Percentiles rank a stretch among this genome's conserved stretches.
phyloP scores from a whole-genome alignment of 1,140 invertebrate genomes.

The Drosophila kikkawai region DNA sequence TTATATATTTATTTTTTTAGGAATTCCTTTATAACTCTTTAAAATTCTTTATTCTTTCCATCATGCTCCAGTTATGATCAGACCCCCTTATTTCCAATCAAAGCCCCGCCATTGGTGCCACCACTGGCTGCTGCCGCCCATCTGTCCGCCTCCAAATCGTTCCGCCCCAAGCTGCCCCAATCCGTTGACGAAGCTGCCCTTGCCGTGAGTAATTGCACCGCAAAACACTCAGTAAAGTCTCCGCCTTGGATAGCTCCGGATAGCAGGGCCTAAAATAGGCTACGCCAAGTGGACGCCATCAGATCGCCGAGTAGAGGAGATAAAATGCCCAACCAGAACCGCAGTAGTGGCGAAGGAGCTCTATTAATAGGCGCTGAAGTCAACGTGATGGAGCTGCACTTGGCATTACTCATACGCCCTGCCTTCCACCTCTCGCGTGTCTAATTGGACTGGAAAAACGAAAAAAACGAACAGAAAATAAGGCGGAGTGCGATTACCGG shows the following conservation, averaged over 20 bases:
- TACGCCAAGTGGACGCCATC: slow-evolving; percentile 26
- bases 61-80: neutral
- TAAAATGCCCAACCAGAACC: slow-evolving; percentile 10
- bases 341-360: slow-evolving; percentile 36
- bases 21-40: neutral
- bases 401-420: slow-evolving; percentile 79
- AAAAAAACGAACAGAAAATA: slow-evolving; percentile 7
- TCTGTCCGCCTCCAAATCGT: slow-evolving; percentile 8
- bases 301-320: neutral
- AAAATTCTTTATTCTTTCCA: neutral
- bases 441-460: slow-evolving; percentile 65
- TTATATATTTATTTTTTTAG: neutral
- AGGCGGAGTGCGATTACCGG: slow-evolving; percentile 21
- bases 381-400: slow-evolving; percentile 59
- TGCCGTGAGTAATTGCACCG: slow-evolving; percentile 75
- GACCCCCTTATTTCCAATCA: neutral
- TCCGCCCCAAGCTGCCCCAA: slow-evolving; percentile 21
- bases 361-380: slow-evolving; percentile 77
- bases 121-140: slow-evolving; percentile 16
- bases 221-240: slow-evolving; percentile 14
- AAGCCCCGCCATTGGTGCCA: neutral
- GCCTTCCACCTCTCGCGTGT: slow-evolving; percentile 71
- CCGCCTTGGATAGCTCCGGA: slow-evolving; percentile 7
- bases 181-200: slow-evolving; percentile 56
- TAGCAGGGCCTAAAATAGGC: slow-evolving; percentile 58